Evolutionary conservation across 2,888 invertebrate species (phyloP).

Genomic region (Lithosia quadra): DNA sequence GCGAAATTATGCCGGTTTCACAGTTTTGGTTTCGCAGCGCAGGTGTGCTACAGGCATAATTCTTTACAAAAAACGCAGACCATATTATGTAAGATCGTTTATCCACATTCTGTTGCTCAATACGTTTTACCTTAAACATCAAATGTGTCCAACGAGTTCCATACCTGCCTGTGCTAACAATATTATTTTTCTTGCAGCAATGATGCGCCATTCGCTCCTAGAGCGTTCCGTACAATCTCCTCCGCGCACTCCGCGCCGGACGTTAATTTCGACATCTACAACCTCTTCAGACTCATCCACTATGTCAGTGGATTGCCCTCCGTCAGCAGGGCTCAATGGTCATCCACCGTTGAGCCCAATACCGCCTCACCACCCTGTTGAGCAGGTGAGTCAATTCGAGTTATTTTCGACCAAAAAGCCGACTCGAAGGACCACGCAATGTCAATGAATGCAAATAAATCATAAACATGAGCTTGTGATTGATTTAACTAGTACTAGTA

Average conservation of each 20-base stretch:
- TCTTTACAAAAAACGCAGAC: too few relatives aligned
- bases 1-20: too few relatives aligned
- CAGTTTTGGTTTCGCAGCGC: too few relatives aligned
- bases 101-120: too few relatives aligned
- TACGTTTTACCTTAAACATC: too few relatives aligned
- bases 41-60: too few relatives aligned
- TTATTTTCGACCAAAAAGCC: not conserved
- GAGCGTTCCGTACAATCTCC: slow-evolving; percentile 85
- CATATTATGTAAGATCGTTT: too few relatives aligned
- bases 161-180: not conserved
- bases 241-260: slow-evolving; percentile 82
- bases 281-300: slow-evolving; percentile 89
- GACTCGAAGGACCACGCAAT: too few relatives aligned
- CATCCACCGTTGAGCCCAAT: slow-evolving; percentile 63
- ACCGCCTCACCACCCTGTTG: slow-evolving; percentile 61
- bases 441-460: too few relatives aligned
- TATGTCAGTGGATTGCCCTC: slow-evolving; percentile 83
- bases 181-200: slow-evolving; percentile 77
- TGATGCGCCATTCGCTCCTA: slow-evolving; percentile 90
- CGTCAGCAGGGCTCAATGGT: slow-evolving; percentile 72
- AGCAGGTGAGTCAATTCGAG: slow-evolving; percentile 65
- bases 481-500: too few relatives aligned
- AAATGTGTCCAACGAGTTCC: too few relatives aligned
- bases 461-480: too few relatives aligned
- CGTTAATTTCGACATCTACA: slow-evolving; percentile 90